Conservation (phyloP, 2,113 vertebrate genomes). For the Sander vitreus region DNA sequence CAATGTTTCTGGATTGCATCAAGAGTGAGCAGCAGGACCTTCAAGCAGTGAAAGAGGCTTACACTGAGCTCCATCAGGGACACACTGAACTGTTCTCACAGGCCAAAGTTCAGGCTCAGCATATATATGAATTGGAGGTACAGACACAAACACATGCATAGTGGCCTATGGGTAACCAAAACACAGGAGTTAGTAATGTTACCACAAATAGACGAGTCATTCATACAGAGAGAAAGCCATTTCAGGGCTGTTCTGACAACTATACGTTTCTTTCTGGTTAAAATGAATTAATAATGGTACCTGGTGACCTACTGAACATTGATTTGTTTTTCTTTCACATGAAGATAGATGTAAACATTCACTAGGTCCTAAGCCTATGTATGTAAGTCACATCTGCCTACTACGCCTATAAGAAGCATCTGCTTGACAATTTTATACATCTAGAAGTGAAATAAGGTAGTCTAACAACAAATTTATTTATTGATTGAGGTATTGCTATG, state of each 20-base stretch:
- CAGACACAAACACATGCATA: background rate
- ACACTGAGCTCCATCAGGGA: slow-evolving; percentile 74
- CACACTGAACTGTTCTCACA: slow-evolving; percentile 60
- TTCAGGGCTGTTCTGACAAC: background rate
- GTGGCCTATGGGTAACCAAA: background rate
- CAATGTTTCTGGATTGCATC: slow-evolving; percentile 75
- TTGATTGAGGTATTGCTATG: too few relatives aligned
- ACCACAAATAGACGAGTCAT: background rate
- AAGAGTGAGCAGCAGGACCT: slow-evolving; percentile 79
- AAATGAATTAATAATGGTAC: background rate
- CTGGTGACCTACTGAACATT: background rate
- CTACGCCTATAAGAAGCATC: background rate
- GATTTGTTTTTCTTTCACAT: background rate
- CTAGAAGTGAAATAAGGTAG: background rate
- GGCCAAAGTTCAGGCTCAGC: slow-evolving; percentile 61
- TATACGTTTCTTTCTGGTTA: background rate
- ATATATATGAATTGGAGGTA: slow-evolving; percentile 77
- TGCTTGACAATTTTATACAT: background rate
- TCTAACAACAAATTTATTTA: background rate
- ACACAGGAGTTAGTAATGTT: background rate
- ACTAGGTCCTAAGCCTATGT: background rate
- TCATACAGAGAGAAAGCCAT: background rate
- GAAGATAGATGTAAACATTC: background rate
- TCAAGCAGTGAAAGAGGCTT: slow-evolving; percentile 76
- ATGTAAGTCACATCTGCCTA: background rate